Evolutionary conservation across 2,113 vertebrate species (phyloP), one percentile per base, ranked within the genome.

Genomic region (Calonectris borealis): DNA sequence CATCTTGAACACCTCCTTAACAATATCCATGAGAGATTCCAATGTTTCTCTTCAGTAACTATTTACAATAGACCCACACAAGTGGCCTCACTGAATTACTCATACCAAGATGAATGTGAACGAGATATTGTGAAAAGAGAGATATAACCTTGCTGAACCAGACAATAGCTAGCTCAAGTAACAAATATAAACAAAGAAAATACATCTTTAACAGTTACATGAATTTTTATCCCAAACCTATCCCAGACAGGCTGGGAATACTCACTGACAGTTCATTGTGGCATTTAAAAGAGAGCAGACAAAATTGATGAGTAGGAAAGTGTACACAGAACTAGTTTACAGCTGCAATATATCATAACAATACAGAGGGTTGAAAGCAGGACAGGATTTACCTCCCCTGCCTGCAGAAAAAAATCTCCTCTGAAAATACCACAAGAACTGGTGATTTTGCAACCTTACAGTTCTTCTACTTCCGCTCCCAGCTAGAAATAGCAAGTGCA

Each of bases 281-380:
- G 46, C 61, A 87, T 94, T 94, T 95, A 89, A 87, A 95, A 91
- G 57, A 87, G 32, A 75, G 9, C 8, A 85, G 65, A 81, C 25
- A 93, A 94, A 95, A 94, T 2, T 94, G 57, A 89, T 91, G 81
- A 76, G n/a, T 46, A 79, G 62, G 21, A 91, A 92, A 92, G 40
- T 58, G 20, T 31, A 84, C 49, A 22, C 49, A 88, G 72, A 79
- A 86, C 52, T 60, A 94, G 58, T 76, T 94, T 89, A 91, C 52
- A 93, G 90, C 82, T 96, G 76, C 52, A 64, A 38, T 81, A 84
- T 70, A 92, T 92, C 79, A 88, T 86, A 93, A 94, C 61, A 88
- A 70, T 75, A 77, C 31, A 83, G 34, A 71, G 29, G 40, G 65
- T 61, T 92, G 80, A 95, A 94, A 88, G 62, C 48, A 86, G 73